These are phyloP conservation scores for Pristiophorus japonicus DNA, from an alignment of 2,113 vertebrate genomes.

Conservation along the genomic window DNA sequence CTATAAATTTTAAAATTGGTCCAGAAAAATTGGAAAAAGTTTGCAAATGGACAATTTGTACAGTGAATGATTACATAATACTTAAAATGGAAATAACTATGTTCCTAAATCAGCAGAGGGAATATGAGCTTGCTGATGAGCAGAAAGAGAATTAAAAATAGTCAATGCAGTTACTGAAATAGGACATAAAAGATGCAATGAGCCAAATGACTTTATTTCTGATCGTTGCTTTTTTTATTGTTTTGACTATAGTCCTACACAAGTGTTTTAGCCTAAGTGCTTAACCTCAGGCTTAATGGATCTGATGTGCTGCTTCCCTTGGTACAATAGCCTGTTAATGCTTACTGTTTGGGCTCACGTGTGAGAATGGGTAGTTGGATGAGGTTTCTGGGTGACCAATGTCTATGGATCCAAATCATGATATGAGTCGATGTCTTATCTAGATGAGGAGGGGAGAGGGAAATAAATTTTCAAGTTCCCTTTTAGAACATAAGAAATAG, in stretches of 20 bases:
- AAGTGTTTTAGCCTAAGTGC: neutral
- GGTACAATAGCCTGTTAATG: neutral
- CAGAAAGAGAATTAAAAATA: neutral
- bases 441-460: neutral
- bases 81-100: neutral
- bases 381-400: neutral
- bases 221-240: neutral
- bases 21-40: neutral
- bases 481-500: neutral
- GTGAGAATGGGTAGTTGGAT: neutral
- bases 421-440: no score
- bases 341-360: neutral
- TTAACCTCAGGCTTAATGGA: neutral
- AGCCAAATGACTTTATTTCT: neutral
- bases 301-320: neutral
- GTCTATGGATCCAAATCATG: neutral
- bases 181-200: neutral
- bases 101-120: neutral
- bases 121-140: neutral
- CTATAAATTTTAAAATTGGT: neutral
- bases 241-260: no score
- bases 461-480: neutral
- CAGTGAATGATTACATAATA: neutral
- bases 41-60: neutral
- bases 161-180: neutral